phyloP scores from a whole-genome alignment of 2,113 vertebrate species.

The Lontra canadensis region DNA sequence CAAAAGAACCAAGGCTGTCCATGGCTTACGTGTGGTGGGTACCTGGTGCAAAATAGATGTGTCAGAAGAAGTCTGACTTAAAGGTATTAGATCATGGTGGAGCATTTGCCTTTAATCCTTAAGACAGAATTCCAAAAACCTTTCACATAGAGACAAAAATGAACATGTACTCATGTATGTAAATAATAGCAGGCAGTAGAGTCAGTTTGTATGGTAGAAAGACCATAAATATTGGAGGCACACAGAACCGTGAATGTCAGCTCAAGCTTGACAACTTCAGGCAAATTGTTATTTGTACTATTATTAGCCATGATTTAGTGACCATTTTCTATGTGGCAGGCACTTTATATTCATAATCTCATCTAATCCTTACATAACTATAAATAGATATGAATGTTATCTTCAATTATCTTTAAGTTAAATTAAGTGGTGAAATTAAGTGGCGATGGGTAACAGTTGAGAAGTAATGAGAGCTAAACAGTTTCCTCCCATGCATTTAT shows the following conservation, averaged over 20 bases:
- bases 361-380: neutral
- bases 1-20: conserved; percentile 26
- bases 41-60: neutral
- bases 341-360: neutral
- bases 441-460: neutral
- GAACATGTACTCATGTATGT: neutral
- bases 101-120: conserved; percentile 3
- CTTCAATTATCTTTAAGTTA: conserved; percentile 43
- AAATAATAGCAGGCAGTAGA: neutral
- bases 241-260: neutral
- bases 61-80: neutral
- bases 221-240: neutral
- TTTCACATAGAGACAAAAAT: neutral
- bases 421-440: conserved; percentile 31
- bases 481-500: conserved; percentile 14
- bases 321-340: neutral
- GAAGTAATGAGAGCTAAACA: conserved; percentile 27
- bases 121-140: neutral
- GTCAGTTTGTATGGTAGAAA: neutral
- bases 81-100: neutral
- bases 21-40: neutral
- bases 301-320: neutral
- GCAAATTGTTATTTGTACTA: neutral
- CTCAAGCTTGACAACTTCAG: neutral
- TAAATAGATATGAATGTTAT: neutral